Percentiles rank a stretch among this genome's conserved stretches.
phyloP scores from a whole-genome alignment of 2,113 vertebrate species.

The Rissa tridactyla region DNA sequence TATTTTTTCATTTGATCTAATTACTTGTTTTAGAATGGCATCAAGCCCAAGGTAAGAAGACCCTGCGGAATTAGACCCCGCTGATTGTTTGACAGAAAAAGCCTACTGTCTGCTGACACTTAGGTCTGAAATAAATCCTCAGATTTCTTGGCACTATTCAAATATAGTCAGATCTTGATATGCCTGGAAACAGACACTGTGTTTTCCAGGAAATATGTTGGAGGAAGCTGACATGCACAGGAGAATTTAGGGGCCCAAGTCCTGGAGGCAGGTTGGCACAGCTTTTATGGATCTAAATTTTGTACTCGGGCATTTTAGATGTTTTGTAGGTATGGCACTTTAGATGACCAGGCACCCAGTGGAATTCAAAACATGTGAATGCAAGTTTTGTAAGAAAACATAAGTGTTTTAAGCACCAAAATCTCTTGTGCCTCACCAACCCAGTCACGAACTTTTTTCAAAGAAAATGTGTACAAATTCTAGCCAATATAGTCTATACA shows the following conservation, averaged over 20 bases:
- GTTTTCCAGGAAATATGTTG: not conserved
- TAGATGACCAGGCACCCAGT: rapidly evolving
- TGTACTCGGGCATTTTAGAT: not conserved
- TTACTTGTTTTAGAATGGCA: not conserved
- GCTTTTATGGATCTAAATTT: not conserved
- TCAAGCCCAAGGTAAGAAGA: not conserved
- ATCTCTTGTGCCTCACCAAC: not conserved
- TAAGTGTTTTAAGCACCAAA: not conserved
- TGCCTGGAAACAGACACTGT: not conserved
- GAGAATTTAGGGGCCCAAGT: not conserved
- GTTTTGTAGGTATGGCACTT: not conserved
- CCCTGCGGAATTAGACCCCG: not conserved
- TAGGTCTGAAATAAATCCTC: not conserved
- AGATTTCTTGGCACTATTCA: not conserved
- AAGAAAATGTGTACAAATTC: not conserved
- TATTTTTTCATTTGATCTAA: not conserved
- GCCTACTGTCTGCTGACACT: not conserved
- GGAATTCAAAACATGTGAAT: not conserved
- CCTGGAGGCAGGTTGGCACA: not conserved
- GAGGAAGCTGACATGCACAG: not conserved
- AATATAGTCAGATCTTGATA: not conserved
- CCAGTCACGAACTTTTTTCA: not conserved
- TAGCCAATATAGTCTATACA: not conserved
- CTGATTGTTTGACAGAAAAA: not conserved
- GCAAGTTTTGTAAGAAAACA: not conserved